Base-by-base conservation (phyloP, 2,888 invertebrate genomes). In the Drosophila demipolita region DNA sequence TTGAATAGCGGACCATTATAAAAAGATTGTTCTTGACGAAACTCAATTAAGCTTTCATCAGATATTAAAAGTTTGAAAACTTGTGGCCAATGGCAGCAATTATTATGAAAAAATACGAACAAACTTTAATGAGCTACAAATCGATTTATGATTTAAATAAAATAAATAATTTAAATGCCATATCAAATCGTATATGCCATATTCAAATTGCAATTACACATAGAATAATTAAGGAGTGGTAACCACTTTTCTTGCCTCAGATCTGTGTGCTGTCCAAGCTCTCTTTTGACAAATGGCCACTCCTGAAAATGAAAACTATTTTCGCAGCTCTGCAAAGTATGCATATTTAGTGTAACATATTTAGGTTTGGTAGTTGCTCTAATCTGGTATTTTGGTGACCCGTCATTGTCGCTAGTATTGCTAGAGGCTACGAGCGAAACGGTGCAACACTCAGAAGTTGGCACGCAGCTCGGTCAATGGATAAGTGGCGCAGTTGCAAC, bases 341-440 rank as follows among this genome's bases (percentile, higher is more conserved):
- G 50, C 53, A 61, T 42, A 12, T 40, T 54, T 58, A 33, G 50
- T 61, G 60, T 61, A 36, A 60, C 66, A 60, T 50, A 62, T 78
- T 75, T 62, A 36, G 53, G 60, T 66, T 78, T 61, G 61, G 62
- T 77, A 66, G 72, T 53, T 32, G 52, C 52, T 72, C 48, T 40
- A 62, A 63, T 71, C 72, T 71, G 70, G 60, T 45, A 42, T 50
- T 48, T 62, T 36, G 40, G 29, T 49, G 80, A 66, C 71, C 83
- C 72, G 69, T 83, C 82, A 74, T 89, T 89, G 89, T 74, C 82
- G 65, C 80, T 52, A 68, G 49, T 69, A 45, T 63, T 65, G 65
- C 45, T 58, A 33, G n/a, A 17, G 57, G 59, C 68, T 62, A 69
- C 75, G 69, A 70, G 70, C 81, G 85, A 75, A 75, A 60, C 48